A percentile compares a stretch with the other conserved stretches of the same genome.
Conservation (phyloP, 2,888 invertebrate species). For the Physocephala rufipes region DNA sequence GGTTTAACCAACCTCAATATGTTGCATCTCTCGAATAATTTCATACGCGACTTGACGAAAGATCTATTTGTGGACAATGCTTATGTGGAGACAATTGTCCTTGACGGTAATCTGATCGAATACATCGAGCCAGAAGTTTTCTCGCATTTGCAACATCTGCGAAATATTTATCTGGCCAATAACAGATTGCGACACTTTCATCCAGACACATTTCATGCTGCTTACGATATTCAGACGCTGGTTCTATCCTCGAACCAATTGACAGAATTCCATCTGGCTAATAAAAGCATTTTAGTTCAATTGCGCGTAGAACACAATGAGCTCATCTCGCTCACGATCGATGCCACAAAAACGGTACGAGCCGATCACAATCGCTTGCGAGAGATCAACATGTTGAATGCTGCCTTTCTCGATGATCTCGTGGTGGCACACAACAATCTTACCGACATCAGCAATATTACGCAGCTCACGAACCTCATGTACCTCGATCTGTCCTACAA, state of each 20-base stretch:
- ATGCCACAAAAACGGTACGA: constrained; percentile 57
- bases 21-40: constrained; percentile 58
- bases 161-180: constrained; percentile 59
- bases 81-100: constrained; percentile 55
- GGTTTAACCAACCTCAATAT: constrained; percentile 53
- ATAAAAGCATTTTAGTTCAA: constrained; percentile 56
- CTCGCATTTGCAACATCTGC: constrained; percentile 57
- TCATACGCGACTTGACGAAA: constrained; percentile 52
- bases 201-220: constrained; percentile 58
- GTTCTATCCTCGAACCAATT: constrained; percentile 55
- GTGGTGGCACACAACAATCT: constrained; percentile 56
- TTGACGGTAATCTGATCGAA: constrained; percentile 59
- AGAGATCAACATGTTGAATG: constrained; percentile 51
- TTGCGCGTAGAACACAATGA: constrained; percentile 59
- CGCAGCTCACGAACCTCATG: constrained; percentile 54
- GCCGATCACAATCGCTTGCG: constrained; percentile 61
- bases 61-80: constrained; percentile 61
- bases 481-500: constrained; percentile 61
- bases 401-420: constrained; percentile 56
- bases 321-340: constrained; percentile 55
- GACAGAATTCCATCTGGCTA: constrained; percentile 51
- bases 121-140: constrained; percentile 59
- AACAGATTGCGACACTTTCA: constrained; percentile 57
- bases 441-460: constrained; percentile 56
- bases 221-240: constrained; percentile 57